phyloP scores from a whole-genome alignment of 1,140 invertebrate genomes.

The Megalonaias nervosa region DNA sequence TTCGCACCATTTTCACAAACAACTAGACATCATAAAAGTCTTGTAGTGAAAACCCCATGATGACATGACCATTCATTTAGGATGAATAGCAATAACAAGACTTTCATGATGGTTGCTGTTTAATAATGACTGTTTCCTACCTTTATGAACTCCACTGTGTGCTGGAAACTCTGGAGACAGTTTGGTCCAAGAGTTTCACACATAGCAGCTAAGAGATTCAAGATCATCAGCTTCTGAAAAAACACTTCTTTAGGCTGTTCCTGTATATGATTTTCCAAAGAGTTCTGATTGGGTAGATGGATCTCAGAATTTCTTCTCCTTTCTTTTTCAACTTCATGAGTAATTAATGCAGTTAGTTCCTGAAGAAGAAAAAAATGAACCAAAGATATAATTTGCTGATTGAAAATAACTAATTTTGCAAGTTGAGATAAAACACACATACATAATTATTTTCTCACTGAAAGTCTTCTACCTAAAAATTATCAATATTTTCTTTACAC shows the following conservation, averaged over 20 bases:
- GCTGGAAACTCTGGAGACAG: slow-evolving; percentile 48
- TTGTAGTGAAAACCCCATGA: too few relatives aligned
- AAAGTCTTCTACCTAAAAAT: too few relatives aligned
- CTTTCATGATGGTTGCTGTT: too few relatives aligned
- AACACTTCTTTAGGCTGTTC: not conserved
- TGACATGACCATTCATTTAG: too few relatives aligned
- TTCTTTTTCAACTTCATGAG: slow-evolving; percentile 31
- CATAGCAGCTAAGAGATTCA: slow-evolving; percentile 52
- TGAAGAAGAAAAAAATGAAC: slow-evolving; percentile 19
- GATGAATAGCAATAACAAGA: too few relatives aligned
- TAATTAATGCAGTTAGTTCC: slow-evolving; percentile 47
- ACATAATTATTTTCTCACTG: too few relatives aligned
- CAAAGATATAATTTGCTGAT: not conserved
- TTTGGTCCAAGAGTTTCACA: slow-evolving; percentile 55
- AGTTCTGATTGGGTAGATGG: slow-evolving; percentile 12
- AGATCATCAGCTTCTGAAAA: slow-evolving; percentile 42
- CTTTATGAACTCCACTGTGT: slow-evolving; percentile 59
- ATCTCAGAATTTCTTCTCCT: slow-evolving; percentile 3
- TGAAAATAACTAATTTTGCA: too few relatives aligned
- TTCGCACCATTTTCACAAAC: too few relatives aligned
- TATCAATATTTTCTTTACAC: too few relatives aligned
- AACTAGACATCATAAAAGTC: too few relatives aligned
- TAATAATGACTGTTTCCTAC: slow-evolving; percentile 17
- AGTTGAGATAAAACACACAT: too few relatives aligned
- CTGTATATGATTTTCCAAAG: not conserved